These are phyloP conservation scores for Deroptyus accipitrinus DNA, from an alignment of 2,113 vertebrate genomes.

Conservation along the genomic window DNA sequence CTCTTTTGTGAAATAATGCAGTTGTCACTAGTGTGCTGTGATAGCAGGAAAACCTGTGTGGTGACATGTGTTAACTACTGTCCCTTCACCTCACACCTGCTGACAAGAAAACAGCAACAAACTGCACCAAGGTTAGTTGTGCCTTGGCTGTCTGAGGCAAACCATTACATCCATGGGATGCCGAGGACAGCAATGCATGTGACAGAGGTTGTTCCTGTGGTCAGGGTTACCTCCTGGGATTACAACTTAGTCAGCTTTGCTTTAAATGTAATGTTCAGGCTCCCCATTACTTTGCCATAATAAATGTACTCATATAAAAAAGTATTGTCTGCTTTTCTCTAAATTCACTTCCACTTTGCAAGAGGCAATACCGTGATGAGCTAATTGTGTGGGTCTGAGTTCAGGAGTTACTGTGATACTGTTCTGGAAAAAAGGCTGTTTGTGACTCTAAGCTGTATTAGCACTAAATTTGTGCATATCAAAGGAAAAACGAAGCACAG, in stretches of 20 bases:
- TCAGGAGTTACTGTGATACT: background rate
- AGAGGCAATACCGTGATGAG: background rate
- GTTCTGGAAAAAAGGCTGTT: background rate
- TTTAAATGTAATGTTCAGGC: background rate
- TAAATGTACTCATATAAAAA: background rate
- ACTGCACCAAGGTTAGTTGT: background rate
- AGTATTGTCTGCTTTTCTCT: background rate
- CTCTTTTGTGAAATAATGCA: background rate
- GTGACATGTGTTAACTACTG: background rate
- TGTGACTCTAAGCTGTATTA: background rate
- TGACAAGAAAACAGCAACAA: background rate
- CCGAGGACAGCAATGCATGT: accelerated
- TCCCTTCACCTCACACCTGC: background rate
- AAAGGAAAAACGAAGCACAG: background rate
- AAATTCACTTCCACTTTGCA: background rate
- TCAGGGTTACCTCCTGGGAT: background rate
- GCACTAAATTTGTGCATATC: background rate
- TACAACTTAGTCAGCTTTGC: background rate
- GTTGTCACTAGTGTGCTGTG: background rate
- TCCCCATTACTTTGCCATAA: background rate
- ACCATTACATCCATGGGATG: background rate
- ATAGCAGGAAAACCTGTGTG: background rate
- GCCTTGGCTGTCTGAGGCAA: background rate
- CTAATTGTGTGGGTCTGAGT: background rate
- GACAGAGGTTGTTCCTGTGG: background rate